phyloP scores from a whole-genome alignment of 2,888 invertebrate genomes.

The Dicyrtomina minuta region DNA sequence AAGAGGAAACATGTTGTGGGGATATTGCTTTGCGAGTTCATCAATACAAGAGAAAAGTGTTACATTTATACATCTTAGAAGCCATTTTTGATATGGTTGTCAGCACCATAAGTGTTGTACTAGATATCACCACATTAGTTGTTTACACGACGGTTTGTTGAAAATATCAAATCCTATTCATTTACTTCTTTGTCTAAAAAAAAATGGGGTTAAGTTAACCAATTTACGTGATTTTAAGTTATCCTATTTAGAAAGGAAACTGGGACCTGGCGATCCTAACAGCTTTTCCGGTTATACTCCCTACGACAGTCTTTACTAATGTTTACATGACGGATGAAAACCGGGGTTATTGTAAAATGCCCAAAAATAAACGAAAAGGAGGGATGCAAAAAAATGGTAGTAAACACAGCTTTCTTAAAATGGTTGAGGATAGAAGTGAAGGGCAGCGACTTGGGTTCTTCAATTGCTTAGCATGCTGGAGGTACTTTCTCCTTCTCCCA shows the following conservation, averaged over 20 bases:
- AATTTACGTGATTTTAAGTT: background rate
- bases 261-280: conserved; percentile 39
- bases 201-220: background rate
- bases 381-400: background rate
- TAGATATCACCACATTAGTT: conserved; percentile 42
- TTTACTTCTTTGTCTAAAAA: too few species aligned
- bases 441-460: background rate
- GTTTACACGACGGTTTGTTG: conserved; percentile 40
- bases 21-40: conserved; percentile 37
- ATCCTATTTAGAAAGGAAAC: conserved; percentile 31
- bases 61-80: conserved; percentile 40
- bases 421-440: background rate
- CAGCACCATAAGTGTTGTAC: conserved; percentile 39
- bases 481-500: background rate
- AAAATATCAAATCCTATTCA: background rate
- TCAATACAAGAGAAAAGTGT: conserved; percentile 38
- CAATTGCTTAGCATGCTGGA: conserved; percentile 13
- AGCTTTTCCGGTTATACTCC: conserved; percentile 44
- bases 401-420: background rate
- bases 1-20: conserved; percentile 41
- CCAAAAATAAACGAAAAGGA: background rate
- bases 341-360: conserved; percentile 33
- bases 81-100: conserved; percentile 44
- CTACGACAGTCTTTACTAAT: conserved; percentile 49
- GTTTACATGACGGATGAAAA: conserved; percentile 45